These are phyloP conservation scores for Drosophila biarmipes DNA, from an alignment of 1,140 invertebrate genomes.

Conservation along the genomic window DNA sequence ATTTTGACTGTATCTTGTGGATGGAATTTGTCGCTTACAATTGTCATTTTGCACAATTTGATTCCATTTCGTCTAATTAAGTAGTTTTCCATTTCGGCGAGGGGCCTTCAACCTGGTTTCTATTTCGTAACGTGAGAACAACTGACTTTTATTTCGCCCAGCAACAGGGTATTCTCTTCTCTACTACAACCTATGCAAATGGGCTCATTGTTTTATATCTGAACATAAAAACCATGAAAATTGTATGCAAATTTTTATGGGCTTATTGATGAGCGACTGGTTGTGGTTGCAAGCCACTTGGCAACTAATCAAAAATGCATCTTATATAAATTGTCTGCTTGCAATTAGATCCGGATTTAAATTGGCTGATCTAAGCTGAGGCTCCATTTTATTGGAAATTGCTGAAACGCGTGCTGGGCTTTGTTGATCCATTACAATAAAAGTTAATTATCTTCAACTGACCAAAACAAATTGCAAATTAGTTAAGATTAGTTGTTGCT, in stretches of 20 bases:
- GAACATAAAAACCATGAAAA: slow-evolving; percentile 40
- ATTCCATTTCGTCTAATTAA: slow-evolving; percentile 70
- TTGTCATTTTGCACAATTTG: slow-evolving; percentile 58
- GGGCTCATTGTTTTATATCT: slow-evolving; percentile 65
- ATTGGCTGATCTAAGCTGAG: slow-evolving; percentile 28
- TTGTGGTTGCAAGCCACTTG: slow-evolving; percentile 4
- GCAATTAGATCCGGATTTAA: slow-evolving; percentile 61
- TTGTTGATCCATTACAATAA: slow-evolving; percentile 6
- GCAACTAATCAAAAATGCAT: slow-evolving; percentile 44
- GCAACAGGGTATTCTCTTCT: slow-evolving; percentile 27
- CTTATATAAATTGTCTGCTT: slow-evolving; percentile 39
- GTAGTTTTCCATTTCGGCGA: slow-evolving; percentile 68
- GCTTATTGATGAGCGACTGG: slow-evolving; percentile 52
- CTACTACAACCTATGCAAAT: slow-evolving; percentile 59
- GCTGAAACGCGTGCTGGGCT: slow-evolving; percentile 37
- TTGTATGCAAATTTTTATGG: slow-evolving; percentile 66
- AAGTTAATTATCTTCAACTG: slow-evolving; percentile 13
- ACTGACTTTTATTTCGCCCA: slow-evolving; percentile 11
- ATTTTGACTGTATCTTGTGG: slow-evolving; percentile 67
- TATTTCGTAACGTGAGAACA: slow-evolving; percentile 68
- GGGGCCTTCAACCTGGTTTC: slow-evolving; percentile 52
- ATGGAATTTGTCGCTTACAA: slow-evolving; percentile 65
- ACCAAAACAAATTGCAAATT: slow-evolving; percentile 1
- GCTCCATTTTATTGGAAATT: slow-evolving; percentile 8
- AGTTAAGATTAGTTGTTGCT: slow-evolving; percentile 4